Percentiles rank a stretch among this genome's conserved stretches.
phyloP scores from a whole-genome alignment of 2,888 invertebrate species.

The Eledone cirrhosa region DNA sequence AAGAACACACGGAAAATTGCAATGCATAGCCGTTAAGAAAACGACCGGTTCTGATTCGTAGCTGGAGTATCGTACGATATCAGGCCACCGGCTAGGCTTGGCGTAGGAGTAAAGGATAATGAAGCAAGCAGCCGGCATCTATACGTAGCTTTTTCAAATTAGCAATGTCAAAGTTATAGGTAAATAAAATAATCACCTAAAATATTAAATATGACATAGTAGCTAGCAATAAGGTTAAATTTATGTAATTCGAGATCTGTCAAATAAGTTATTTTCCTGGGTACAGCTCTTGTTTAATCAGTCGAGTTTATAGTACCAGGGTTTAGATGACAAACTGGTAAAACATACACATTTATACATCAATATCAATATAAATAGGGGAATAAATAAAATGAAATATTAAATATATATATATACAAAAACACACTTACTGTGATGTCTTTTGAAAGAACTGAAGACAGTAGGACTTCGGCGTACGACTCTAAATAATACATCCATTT shows the following conservation, averaged over 20 bases:
- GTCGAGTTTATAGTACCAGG: too few relatives aligned
- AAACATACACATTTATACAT: too few relatives aligned
- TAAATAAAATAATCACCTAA: neutral
- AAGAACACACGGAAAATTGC: neutral
- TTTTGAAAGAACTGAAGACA: slow-evolving; percentile 14
- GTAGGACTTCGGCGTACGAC: slow-evolving; percentile 25
- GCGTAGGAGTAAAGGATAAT: neutral
- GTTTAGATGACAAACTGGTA: too few relatives aligned
- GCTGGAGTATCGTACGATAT: neutral
- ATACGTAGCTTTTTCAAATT: neutral
- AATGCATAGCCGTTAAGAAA: neutral
- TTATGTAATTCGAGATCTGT: neutral
- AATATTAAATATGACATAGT: too few relatives aligned
- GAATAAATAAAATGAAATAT: neutral
- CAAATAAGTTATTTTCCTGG: too few relatives aligned
- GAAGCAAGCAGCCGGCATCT: neutral
- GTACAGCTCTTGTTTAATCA: too few relatives aligned
- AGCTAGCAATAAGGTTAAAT: neutral
- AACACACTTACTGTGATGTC: slow-evolving; percentile 18
- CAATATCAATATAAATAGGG: neutral
- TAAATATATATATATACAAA: neutral
- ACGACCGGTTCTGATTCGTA: slow-evolving; percentile 3
- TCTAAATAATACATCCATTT: slow-evolving; percentile 22
- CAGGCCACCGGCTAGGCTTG: neutral
- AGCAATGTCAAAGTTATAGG: slow-evolving; percentile 1